A percentile compares a stretch with the other conserved stretches of the same genome.
Evolutionary conservation across 2,797 vertebrate genomes (phyloP).

Genomic region (Chaetophractus vellerosus): DNA sequence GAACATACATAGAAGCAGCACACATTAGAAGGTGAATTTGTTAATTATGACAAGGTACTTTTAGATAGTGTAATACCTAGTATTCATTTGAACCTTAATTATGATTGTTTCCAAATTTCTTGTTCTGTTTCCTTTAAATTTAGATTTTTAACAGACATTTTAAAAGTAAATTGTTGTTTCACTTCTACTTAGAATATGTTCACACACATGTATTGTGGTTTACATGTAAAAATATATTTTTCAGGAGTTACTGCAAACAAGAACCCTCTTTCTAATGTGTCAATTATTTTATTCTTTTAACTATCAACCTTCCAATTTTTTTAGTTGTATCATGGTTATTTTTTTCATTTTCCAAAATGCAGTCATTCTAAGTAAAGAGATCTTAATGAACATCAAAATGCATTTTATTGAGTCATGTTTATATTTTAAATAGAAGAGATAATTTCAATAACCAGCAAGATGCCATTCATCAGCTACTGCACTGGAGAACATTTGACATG

Average conservation of each 20-base stretch:
- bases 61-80: constrained; percentile 3
- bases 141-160: background rate
- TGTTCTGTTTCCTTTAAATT: constrained; percentile 27
- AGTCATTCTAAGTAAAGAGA: constrained; percentile 46
- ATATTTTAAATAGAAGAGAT: constrained; percentile 62
- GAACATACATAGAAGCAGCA: background rate
- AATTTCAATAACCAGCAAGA: constrained; percentile 70
- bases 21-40: background rate
- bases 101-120: constrained; percentile 15
- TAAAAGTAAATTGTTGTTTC: constrained; percentile 3
- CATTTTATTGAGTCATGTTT: constrained; percentile 26
- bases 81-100: constrained; percentile 36
- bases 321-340: background rate
- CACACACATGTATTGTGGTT: background rate
- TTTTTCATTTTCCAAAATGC: constrained; percentile 37
- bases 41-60: background rate
- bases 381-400: constrained; percentile 28
- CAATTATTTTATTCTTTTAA: constrained; percentile 52
- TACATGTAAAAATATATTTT: constrained; percentile 26
- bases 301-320: background rate
- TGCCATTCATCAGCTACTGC: constrained; percentile 40
- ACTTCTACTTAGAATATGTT: background rate
- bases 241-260: background rate
- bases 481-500: constrained; percentile 60
- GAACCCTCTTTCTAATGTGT: background rate